A percentile compares a stretch with the other conserved stretches of the same genome.
These are phyloP conservation scores for Pygoscelis antarcticus DNA, from an alignment of 2,113 vertebrate genomes.

Conservation along the genomic window DNA sequence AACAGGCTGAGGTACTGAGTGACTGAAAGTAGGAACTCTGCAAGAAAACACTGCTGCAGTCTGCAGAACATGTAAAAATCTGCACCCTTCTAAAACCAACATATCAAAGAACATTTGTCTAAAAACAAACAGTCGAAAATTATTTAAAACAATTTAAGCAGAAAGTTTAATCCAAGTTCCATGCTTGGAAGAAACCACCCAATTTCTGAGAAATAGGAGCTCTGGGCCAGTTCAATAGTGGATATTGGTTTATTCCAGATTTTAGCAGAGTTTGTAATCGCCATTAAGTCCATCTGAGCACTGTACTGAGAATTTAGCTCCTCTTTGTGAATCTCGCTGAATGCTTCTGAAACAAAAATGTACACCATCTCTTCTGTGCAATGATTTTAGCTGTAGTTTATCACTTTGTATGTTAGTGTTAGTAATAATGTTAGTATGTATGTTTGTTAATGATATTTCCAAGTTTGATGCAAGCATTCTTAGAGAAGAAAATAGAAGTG, in stretches of 20 bases:
- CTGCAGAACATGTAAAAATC: background rate
- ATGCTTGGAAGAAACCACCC: slow-evolving; percentile 30
- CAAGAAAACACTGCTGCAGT: background rate
- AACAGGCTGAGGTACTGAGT: background rate
- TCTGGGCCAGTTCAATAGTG: slow-evolving; percentile 35
- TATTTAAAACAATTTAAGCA: slow-evolving; percentile 38
- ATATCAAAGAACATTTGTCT: slow-evolving; percentile 17
- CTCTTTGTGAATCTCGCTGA: background rate
- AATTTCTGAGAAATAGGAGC: slow-evolving; percentile 58
- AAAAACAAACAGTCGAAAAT: slow-evolving; percentile 10
- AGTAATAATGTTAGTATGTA: too few species aligned
- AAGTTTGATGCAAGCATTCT: background rate
- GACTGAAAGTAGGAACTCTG: background rate
- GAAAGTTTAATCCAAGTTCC: slow-evolving; percentile 23
- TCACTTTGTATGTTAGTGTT: background rate
- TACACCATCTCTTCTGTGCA: background rate
- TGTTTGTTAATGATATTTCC: background rate
- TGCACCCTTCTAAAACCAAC: background rate
- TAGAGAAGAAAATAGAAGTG: background rate
- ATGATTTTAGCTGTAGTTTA: background rate
- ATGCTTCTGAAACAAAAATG: slow-evolving; percentile 3
- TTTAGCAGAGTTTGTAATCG: slow-evolving; percentile 14
- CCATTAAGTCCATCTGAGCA: slow-evolving; percentile 24
- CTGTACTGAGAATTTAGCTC: slow-evolving; percentile 3
- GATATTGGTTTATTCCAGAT: slow-evolving; percentile 31